Base-by-base conservation (phyloP, 2,888 invertebrate species). In the Pristionchus fissidentatus region DNA sequence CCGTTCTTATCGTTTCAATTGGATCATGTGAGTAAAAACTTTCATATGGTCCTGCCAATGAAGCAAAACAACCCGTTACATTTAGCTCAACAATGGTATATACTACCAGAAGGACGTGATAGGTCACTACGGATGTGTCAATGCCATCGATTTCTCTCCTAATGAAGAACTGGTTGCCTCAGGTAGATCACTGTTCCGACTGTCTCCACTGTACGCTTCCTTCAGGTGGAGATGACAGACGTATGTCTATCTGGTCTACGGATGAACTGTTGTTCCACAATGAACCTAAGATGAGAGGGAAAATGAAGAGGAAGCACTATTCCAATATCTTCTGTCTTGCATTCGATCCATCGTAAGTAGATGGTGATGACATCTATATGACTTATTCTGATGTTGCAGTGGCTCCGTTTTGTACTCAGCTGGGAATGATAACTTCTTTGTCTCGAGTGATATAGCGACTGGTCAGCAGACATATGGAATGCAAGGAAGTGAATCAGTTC, bases 281-380 rank as follows among this genome's bases (percentile, higher is more conserved):
- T 19, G 95, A 95, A 92, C 95, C 95, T 4, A 93, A 94, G 0
- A 93, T 93, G 1, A 86, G 84, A 10, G 89, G 89, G 3, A 79
- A 41, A 19, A 96, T 97, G 96, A 95, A 95, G 89, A 95, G 95
- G 19, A 95, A 95, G 87, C 97, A 97, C 92, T 95, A 95, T 88
- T 97, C 97, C 92, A 97, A 97, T 93, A 96, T 97, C 89, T 97
- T 97, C 93, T 96, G 97, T 91, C 94, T 97, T 26, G 96, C 95
- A 43, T 96, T 97, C 91, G 96, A 97, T 91, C 95, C 94, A 86
- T 94, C 94, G 84, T 96, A 8, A n/a, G 75, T 43, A 2, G 10
- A 46, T 1, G 1, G 4, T 29, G 38, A 38, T 29, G 26, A 13
- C 22, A 41, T 73, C 29, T n/a, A 10, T 10, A 49, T 73, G 5